These are phyloP conservation scores for Amphilophus citrinellus DNA, from an alignment of 2,113 vertebrate genomes.

Conservation along the genomic window DNA sequence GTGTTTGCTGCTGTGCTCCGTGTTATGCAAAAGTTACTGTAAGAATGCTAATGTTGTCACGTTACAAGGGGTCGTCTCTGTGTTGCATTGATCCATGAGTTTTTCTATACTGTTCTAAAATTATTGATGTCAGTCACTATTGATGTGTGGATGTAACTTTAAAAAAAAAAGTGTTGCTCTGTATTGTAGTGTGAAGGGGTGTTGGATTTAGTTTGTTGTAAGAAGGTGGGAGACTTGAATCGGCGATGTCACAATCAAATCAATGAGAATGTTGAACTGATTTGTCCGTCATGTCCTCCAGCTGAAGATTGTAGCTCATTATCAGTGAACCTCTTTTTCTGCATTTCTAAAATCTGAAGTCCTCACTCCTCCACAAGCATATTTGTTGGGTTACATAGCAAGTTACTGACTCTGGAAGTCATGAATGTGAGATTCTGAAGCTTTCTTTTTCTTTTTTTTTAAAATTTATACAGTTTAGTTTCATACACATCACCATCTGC, in stretches of 20 bases:
- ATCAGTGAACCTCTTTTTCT: constrained; percentile 58
- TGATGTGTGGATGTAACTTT: constrained; percentile 70
- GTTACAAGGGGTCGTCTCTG: constrained; percentile 25
- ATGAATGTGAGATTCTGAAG: constrained; percentile 67
- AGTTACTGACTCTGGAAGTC: constrained; percentile 54
- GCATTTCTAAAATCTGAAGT: constrained; percentile 51
- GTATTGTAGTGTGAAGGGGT: constrained; percentile 42
- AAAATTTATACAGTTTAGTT: constrained; percentile 65
- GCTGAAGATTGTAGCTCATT: constrained; percentile 76
- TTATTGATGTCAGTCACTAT: constrained; percentile 63
- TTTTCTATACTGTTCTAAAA: constrained; percentile 39
- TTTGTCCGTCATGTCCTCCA: constrained; percentile 71
- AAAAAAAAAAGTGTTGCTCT: constrained; percentile 27
- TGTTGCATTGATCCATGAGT: constrained; percentile 47
- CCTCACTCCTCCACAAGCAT: constrained; percentile 44
- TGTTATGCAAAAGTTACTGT: constrained; percentile 60
- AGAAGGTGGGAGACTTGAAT: constrained; percentile 72
- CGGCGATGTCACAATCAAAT: constrained; percentile 80
- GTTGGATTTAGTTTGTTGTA: constrained; percentile 8
- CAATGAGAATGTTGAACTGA: constrained; percentile 72
- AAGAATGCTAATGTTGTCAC: constrained; percentile 52
- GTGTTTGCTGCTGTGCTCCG: constrained; percentile 61
- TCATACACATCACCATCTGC: constrained; percentile 63
- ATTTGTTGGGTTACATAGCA: constrained; percentile 51
- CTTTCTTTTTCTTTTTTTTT: constrained; percentile 37